These are phyloP conservation scores for Saccostrea echinata DNA, from an alignment of 1,140 invertebrate species.

Conservation along the genomic window DNA sequence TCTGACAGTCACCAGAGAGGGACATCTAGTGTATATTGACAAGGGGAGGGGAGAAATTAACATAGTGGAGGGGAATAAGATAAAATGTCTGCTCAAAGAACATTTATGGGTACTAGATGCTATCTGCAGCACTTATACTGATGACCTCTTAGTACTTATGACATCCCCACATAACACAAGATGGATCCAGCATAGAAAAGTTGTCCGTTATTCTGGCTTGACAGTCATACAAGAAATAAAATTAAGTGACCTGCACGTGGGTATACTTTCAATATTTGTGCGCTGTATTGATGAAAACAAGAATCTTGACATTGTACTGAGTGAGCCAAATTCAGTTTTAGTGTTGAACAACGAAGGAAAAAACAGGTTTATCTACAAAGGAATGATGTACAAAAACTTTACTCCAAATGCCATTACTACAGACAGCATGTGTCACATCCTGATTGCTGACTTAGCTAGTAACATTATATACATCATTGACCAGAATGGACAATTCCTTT, in stretches of 20 bases:
- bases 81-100: no score
- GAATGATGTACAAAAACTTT: no score
- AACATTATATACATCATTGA: no score
- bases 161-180: not conserved
- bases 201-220: not conserved
- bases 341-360: not conserved
- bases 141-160: not conserved
- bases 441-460: not conserved
- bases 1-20: no score
- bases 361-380: no score
- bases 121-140: not conserved
- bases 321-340: not conserved
- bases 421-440: conserved; percentile 7
- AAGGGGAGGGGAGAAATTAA: no score
- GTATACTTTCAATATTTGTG: not conserved
- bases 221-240: not conserved
- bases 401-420: not conserved
- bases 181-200: no score
- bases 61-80: no score
- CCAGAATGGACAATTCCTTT: no score
- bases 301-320: not conserved
- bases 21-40: no score
- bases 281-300: not conserved
- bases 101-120: not conserved
- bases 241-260: not conserved